Base-by-base conservation (phyloP, 1,140 invertebrate species). In the Zaprionus ghesquierei region DNA sequence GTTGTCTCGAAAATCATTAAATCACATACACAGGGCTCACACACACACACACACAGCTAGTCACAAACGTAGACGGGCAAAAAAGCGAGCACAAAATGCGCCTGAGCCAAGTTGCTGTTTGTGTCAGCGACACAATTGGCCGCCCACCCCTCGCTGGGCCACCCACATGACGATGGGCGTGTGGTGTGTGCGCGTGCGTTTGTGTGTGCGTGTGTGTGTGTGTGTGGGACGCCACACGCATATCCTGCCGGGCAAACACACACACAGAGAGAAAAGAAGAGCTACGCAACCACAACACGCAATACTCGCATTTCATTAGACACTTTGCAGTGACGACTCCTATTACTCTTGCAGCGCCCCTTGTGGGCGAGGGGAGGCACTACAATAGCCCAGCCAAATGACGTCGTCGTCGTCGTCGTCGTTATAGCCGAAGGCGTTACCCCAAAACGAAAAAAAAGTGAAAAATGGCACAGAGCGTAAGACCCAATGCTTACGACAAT, bases 221-320 rank as follows among this genome's bases (percentile, higher is more conserved):
- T 31, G 54, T 54, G 31, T 56, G 38, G 58, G 31, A 25, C 33
- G 49, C 65, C 76, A 62, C 84, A 80, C 79, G 79, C 84, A 87
- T 89, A 82, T 89, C 77, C 77, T 82, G 79, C 20, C 50, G 33
- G 27, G 62, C 25, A 59, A 10, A 59, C 29, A 10, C 8, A 65
- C 2, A 60, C 23, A 18, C 23, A 49, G 5, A 56, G 8, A 9
- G 10, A 68, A 69, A 27, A 66, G 65, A 78, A 87, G 82, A 76
- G 78, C 82, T 81, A 86, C 82, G 82, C 75, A 86, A 87, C 84
- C 84, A 82, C 84, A 89, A 69, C 84, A 89, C 84, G 84, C 84
- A 89, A 89, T 84, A 80, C 77, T 89, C 84, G 84, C 84, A 89
- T 89, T 89, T 89, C 84, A 89, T 89, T 89, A 89, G 84, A 89